phyloP scores from a whole-genome alignment of 2,888 invertebrate genomes.

The Drosophila quinaria region DNA sequence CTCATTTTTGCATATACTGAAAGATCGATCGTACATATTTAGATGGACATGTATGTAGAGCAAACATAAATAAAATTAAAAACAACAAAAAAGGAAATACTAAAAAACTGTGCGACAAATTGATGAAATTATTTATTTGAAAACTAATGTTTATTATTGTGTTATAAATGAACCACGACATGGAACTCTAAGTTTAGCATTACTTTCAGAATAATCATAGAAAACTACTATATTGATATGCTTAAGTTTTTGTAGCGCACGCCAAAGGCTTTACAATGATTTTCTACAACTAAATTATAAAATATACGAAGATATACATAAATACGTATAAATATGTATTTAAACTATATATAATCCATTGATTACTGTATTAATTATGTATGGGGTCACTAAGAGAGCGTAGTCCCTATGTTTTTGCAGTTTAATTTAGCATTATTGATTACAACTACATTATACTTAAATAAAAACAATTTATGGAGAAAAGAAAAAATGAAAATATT shows the following conservation, averaged over 20 bases:
- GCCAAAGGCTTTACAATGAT: constrained; percentile 50
- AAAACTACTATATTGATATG: constrained; percentile 37
- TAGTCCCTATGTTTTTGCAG: constrained; percentile 48
- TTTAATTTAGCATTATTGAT: constrained; percentile 48
- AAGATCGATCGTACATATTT: constrained; percentile 3
- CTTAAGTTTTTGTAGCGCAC: constrained; percentile 54
- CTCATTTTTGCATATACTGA: constrained; percentile 3
- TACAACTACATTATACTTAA: constrained; percentile 36
- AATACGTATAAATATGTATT: constrained; percentile 44
- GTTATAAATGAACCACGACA: constrained; percentile 52
- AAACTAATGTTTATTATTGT: constrained; percentile 20
- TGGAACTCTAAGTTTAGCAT: constrained; percentile 62
- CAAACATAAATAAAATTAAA: neutral
- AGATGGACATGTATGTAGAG: constrained; percentile 1
- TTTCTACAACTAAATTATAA: constrained; percentile 16
- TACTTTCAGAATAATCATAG: constrained; percentile 24
- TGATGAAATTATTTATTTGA: constrained; percentile 13
- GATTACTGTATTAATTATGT: constrained; percentile 31
- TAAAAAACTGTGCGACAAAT: constrained; percentile 17
- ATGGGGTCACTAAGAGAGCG: constrained; percentile 43
- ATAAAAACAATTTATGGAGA: constrained; percentile 40
- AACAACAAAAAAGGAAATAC: neutral
- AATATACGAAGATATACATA: neutral
- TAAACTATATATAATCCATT: constrained; percentile 2
- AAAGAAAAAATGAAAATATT: constrained; percentile 13